Percentiles rank a stretch among this genome's conserved stretches.
These are phyloP conservation scores for Rhodinocichla rosea DNA, from an alignment of 2,113 vertebrate genomes.

Conservation along the genomic window DNA sequence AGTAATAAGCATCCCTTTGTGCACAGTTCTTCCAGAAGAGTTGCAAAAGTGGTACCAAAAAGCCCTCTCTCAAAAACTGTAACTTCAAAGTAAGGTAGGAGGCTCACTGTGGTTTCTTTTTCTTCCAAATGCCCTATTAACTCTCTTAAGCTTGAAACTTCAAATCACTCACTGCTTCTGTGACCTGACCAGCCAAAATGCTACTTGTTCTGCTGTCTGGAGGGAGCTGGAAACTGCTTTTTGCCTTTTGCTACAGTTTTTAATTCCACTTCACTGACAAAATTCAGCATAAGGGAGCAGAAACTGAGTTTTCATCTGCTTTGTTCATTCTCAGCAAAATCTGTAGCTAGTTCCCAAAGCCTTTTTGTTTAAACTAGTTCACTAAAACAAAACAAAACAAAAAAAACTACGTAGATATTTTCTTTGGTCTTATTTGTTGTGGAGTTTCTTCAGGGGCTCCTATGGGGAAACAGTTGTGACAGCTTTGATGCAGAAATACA, in stretches of 20 bases:
- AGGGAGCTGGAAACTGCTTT: background rate
- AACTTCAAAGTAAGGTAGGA: background rate
- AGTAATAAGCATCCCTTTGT: background rate
- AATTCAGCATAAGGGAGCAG: background rate
- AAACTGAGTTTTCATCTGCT: background rate
- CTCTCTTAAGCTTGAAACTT: background rate
- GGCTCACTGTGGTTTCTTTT: background rate
- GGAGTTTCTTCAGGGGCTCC: background rate
- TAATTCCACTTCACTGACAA: background rate
- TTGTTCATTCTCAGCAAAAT: slow-evolving; percentile 9
- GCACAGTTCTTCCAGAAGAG: background rate
- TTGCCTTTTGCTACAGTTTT: background rate
- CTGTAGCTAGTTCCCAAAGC: background rate
- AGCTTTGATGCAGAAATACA: background rate
- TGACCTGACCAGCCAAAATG: background rate
- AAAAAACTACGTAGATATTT: background rate
- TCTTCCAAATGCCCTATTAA: background rate
- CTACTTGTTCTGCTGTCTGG: background rate
- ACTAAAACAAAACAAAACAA: background rate
- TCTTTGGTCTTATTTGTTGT: background rate
- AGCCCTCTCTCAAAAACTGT: background rate
- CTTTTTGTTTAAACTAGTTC: background rate
- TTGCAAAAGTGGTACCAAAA: background rate
- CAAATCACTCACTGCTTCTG: background rate
- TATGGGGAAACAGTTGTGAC: background rate